phyloP scores from a whole-genome alignment of 2,888 invertebrate species.

The Pseudococcus jackbeardsleyi region DNA sequence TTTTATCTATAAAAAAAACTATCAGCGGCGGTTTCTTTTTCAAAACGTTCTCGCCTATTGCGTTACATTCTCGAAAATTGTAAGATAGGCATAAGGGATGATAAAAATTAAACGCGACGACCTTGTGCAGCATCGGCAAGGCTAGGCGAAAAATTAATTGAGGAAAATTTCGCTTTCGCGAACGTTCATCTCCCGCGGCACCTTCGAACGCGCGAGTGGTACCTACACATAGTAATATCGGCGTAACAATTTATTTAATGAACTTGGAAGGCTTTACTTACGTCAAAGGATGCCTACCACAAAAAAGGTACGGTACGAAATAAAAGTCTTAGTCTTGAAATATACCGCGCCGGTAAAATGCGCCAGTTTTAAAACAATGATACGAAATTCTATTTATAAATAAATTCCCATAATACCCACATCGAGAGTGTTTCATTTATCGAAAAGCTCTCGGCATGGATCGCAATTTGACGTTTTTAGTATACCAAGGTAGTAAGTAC shows the following conservation, averaged over 20 bases:
- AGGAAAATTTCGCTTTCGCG: conserved; percentile 24
- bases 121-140: neutral
- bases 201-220: neutral
- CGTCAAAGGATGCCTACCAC: neutral
- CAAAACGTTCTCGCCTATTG: neutral
- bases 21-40: neutral
- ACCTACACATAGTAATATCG: neutral
- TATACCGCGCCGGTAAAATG: neutral
- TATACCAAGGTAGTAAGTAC: neutral
- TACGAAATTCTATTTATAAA: neutral
- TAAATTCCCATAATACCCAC: neutral
- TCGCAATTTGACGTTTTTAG: neutral
- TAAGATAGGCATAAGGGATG: neutral
- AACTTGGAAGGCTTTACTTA: conserved; percentile 18
- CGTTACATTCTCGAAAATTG: neutral
- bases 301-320: neutral
- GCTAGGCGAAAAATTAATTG: conserved; percentile 24
- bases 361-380: neutral
- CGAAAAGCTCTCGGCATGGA: neutral
- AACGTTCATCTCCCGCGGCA: neutral
- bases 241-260: conserved; percentile 31
- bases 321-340: neutral
- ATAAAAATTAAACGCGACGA: conserved; percentile 1
- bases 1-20: neutral
- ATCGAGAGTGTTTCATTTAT: neutral